Evolutionary conservation across 1,140 invertebrate genomes (phyloP).

Genomic region (Calephelis nemesis): DNA sequence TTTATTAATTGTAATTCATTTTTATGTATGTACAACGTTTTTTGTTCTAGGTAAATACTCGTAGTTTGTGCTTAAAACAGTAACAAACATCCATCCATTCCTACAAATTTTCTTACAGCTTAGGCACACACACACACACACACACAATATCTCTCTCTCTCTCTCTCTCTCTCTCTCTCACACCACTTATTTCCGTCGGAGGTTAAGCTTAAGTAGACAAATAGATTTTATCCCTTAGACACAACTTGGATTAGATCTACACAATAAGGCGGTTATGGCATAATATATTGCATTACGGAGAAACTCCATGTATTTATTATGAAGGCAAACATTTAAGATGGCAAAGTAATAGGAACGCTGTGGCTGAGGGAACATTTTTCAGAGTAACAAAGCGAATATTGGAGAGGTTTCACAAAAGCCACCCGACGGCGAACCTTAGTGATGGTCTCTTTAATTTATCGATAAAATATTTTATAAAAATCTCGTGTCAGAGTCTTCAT

Average conservation of each 20-base stretch:
- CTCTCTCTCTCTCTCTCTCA: no score
- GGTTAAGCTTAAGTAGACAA: no score
- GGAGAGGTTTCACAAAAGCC: slow-evolving; percentile 72
- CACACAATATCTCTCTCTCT: no score
- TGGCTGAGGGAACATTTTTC: slow-evolving; percentile 61
- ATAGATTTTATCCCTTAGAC: neutral
- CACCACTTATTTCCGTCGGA: neutral
- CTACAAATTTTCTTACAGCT: no score
- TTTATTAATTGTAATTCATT: no score
- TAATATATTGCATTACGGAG: slow-evolving; percentile 9
- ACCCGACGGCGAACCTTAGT: slow-evolving; percentile 49
- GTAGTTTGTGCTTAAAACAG: no score
- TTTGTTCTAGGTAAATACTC: no score
- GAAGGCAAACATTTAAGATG: slow-evolving; percentile 61
- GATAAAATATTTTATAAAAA: slow-evolving; percentile 24
- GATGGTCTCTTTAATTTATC: slow-evolving; percentile 35
- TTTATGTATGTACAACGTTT: no score
- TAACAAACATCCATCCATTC: no score
- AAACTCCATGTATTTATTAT: slow-evolving; percentile 56
- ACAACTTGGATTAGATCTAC: neutral
- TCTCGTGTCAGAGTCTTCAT: neutral
- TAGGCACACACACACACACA: no score
- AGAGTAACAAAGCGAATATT: slow-evolving; percentile 77
- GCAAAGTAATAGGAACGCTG: slow-evolving; percentile 49
- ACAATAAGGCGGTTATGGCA: neutral